A percentile compares a stretch with the other conserved stretches of the same genome.
Conservation (phyloP, 1,140 invertebrate genomes). For the Coelopa frigida region DNA sequence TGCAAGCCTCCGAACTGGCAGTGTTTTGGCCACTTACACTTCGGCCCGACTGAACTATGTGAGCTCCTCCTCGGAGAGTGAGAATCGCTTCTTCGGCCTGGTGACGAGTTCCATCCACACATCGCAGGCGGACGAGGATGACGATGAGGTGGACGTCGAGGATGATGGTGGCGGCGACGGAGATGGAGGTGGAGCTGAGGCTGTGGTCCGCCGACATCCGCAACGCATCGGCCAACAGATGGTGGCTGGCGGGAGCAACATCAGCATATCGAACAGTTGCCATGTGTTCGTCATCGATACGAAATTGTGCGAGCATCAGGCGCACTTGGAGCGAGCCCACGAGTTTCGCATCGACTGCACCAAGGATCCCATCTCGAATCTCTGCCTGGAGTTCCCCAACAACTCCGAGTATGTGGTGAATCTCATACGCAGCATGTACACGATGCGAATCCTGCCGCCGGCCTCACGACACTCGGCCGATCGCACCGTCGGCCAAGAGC, state of each 20-base stretch:
- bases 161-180: conserved; percentile 7
- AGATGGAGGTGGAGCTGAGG: background rate
- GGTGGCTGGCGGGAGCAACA: conserved; percentile 19
- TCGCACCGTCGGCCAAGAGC: conserved; percentile 9
- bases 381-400: conserved; percentile 82
- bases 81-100: conserved; percentile 85
- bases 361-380: conserved; percentile 56
- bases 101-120: conserved; percentile 67
- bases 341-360: conserved; percentile 75
- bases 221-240: conserved; percentile 18
- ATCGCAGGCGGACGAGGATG: conserved; percentile 42
- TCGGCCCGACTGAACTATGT: conserved; percentile 81
- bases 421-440: conserved; percentile 59
- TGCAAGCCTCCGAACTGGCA: conserved; percentile 61
- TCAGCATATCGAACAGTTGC: conserved; percentile 74
- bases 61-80: conserved; percentile 81
- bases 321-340: conserved; percentile 67
- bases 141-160: conserved; percentile 21
- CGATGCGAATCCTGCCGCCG: conserved; percentile 46
- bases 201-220: conserved; percentile 16
- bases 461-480: conserved; percentile 19
- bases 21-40: conserved; percentile 71
- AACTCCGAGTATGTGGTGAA: conserved; percentile 81
- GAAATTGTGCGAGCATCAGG: conserved; percentile 70
- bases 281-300: conserved; percentile 92